These are phyloP conservation scores for Hetaerina americana DNA, from an alignment of 1,140 invertebrate genomes.

Conservation along the genomic window DNA sequence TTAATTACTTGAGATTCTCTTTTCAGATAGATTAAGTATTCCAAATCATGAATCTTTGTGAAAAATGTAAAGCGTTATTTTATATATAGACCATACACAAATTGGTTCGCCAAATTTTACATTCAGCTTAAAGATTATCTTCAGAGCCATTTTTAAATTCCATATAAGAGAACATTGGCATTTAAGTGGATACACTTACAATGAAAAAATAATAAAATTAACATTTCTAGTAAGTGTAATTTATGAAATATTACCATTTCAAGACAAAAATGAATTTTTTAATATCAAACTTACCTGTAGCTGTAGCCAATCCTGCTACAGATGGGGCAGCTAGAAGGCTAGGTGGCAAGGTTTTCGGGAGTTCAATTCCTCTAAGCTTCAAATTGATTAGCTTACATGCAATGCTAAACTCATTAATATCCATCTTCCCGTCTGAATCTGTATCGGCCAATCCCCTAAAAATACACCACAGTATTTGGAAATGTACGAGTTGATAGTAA, in stretches of 20 bases:
- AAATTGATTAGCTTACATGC: constrained; percentile 94
- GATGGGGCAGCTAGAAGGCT: constrained; percentile 31
- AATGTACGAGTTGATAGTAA: constrained; percentile 1
- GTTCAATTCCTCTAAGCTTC: constrained; percentile 79
- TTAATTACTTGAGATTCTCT: no score
- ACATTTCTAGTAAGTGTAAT: no score
- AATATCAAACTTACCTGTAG: background rate
- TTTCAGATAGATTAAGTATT: no score
- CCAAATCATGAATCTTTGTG: no score
- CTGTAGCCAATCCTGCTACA: constrained; percentile 8
- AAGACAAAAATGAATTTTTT: background rate
- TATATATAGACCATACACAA: no score
- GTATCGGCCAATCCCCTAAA: constrained; percentile 82
- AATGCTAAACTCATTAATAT: constrained; percentile 92
- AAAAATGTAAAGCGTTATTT: no score
- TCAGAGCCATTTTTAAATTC: no score
- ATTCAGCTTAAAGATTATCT: no score
- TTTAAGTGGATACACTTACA: no score
- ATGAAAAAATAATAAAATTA: no score
- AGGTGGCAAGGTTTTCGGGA: constrained; percentile 73
- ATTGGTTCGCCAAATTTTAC: no score
- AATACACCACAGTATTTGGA: constrained; percentile 12
- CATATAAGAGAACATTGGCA: no score
- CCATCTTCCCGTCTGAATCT: constrained; percentile 93
- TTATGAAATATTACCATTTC: background rate